Conservation (phyloP, 2,888 invertebrate species). For the Acleris laterana region DNA sequence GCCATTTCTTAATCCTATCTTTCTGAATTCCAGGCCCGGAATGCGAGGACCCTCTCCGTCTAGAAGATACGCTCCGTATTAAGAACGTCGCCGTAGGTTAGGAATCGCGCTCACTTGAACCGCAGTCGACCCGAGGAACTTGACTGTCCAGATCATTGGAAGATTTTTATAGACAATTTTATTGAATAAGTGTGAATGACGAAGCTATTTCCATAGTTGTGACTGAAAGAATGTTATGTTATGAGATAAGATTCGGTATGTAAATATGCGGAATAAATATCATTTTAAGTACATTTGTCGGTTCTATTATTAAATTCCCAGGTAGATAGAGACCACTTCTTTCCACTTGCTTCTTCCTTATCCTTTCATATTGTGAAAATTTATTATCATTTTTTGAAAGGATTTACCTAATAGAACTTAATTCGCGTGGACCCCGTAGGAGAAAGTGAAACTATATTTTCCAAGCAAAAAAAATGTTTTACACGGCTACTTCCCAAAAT, state of each 20-base stretch:
- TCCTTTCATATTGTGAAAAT: too few relatives aligned
- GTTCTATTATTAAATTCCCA: slow-evolving; percentile 35
- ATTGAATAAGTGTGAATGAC: slow-evolving; percentile 64
- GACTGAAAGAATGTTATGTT: slow-evolving; percentile 56
- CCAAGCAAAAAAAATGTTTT: too few relatives aligned
- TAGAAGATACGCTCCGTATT: slow-evolving; percentile 94
- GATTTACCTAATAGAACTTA: too few relatives aligned
- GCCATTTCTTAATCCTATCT: slow-evolving; percentile 2
- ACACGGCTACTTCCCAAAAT: too few relatives aligned
- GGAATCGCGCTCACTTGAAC: slow-evolving; percentile 34
- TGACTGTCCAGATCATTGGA: slow-evolving; percentile 59
- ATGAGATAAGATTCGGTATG: slow-evolving; percentile 57
- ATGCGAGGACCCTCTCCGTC: slow-evolving; percentile 93
- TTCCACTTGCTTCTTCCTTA: too few relatives aligned
- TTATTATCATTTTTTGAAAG: too few relatives aligned
- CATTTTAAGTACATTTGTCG: slow-evolving; percentile 63
- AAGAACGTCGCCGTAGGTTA: slow-evolving; percentile 44
- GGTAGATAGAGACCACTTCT: too few relatives aligned
- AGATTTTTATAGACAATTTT: slow-evolving; percentile 62
- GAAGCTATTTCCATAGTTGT: slow-evolving; percentile 53
- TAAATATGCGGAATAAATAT: slow-evolving; percentile 77
- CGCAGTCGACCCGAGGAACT: slow-evolving; percentile 30
- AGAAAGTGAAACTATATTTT: too few relatives aligned
- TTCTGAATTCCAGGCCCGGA: slow-evolving; percentile 86
- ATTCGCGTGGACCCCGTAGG: too few relatives aligned